Base-by-base conservation (phyloP, 2,888 invertebrate genomes). In the Pristionchus fissidentatus region DNA sequence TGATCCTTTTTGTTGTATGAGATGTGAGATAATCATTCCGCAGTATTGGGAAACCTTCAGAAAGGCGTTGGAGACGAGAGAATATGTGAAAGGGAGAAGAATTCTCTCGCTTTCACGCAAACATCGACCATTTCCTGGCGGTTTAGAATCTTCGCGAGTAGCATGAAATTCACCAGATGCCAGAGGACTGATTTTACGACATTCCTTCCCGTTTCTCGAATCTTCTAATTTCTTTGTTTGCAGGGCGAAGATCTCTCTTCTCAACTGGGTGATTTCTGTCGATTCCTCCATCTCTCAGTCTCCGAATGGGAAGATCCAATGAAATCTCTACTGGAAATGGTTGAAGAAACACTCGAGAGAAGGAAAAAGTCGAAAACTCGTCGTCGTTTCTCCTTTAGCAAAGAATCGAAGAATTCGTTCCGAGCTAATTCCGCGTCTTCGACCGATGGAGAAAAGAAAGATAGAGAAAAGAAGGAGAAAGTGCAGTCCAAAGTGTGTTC, bases 361-460 rank as follows among this genome's bases (percentile, higher is more conserved):
- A 81, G 49, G 66, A 81, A 81, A 66, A 81, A 62, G 29, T n/a
- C 32, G n/a, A 81, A 35, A 46, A 81, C 29, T 46, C 46, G 55
- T 26, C 35, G 57, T 41, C 1, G 55, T 8, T 79, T 79, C 52
- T 79, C 79, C 22, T 38, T 79, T 32, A 57, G 55, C 35, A 22
- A 57, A 79, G 43, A 79, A 7, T 49, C 46, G 38, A 79, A 79
- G 38, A 41, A 41, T 38, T 79, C 79, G 4, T 13, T 22, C 4
- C 32, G 49, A 41, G 49, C 49, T 26, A 77, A 52, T 77, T 49
- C 49, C 29, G 29, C 75, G 29, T 46, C 35, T 3, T 79, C 79
- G 5, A 79, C n/a, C n/a, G 57, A 79, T 57, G 57, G 57, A 57
- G 43, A 57, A 57, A 57, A 79, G 52, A 79, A 57, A n/a, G 57